These are phyloP conservation scores for Chironomus striatipennis DNA, from an alignment of 1,140 invertebrate species.

Conservation along the genomic window DNA sequence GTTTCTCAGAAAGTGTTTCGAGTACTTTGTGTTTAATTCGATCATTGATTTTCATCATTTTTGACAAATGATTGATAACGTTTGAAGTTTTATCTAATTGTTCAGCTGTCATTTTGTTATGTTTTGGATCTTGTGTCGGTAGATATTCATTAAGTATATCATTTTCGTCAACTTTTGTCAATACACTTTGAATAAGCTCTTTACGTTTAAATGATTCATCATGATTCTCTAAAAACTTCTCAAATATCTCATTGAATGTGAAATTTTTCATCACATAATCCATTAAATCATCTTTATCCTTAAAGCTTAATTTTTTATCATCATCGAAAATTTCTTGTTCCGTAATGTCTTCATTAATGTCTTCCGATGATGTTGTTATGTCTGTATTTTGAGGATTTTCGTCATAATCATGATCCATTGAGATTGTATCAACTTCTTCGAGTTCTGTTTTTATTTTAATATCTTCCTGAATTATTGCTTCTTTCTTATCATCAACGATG, in stretches of 20 bases:
- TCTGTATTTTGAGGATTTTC: slow-evolving; percentile 19
- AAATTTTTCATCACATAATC: neutral
- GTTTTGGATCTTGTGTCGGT: neutral
- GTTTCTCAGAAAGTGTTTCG: neutral
- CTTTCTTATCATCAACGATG: neutral
- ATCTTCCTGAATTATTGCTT: neutral
- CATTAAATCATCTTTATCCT: neutral
- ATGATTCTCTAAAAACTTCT: neutral
- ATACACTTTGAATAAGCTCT: neutral
- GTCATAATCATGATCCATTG: slow-evolving; percentile 16
- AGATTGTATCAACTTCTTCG: neutral
- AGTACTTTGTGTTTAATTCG: slow-evolving; percentile 6
- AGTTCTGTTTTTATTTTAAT: neutral
- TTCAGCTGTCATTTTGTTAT: neutral
- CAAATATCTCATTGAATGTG: neutral
- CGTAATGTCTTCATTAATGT: neutral
- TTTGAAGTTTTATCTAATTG: neutral
- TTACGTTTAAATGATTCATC: neutral
- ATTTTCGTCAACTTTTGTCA: neutral
- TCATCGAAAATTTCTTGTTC: neutral
- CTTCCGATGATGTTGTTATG: neutral
- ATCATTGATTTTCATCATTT: neutral
- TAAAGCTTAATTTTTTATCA: neutral
- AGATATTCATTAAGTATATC: neutral
- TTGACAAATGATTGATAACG: neutral